These are phyloP conservation scores for Orientallactaga sibirica DNA, from an alignment of 2,797 vertebrate species.

Conservation along the genomic window DNA sequence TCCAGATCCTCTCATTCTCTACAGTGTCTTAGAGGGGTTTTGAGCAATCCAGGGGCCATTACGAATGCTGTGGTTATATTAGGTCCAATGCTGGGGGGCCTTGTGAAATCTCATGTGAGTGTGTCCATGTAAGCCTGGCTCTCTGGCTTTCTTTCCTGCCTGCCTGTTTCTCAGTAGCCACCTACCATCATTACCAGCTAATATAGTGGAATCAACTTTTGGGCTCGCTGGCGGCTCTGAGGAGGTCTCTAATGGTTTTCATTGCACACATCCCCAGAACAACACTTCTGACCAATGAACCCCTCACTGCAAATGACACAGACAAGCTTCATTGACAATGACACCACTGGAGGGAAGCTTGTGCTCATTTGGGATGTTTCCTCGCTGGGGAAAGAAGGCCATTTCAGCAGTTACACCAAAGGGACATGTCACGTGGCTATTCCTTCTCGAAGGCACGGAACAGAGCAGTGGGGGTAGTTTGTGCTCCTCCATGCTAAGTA, in stretches of 20 bases:
- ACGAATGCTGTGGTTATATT: neutral
- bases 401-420: slow-evolving; percentile 68
- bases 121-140: neutral
- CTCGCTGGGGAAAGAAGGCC: slow-evolving; percentile 77
- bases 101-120: neutral
- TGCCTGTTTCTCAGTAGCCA: slow-evolving; percentile 62
- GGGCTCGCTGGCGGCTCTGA: slow-evolving; percentile 77
- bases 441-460: slow-evolving; percentile 61
- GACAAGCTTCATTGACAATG: slow-evolving; percentile 81
- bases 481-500: neutral
- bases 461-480: slow-evolving; percentile 35
- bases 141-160: neutral
- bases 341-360: slow-evolving; percentile 78
- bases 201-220: slow-evolving; percentile 78
- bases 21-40: slow-evolving; percentile 44
- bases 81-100: neutral
- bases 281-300: slow-evolving; percentile 84
- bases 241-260: slow-evolving; percentile 77
- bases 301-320: slow-evolving; percentile 79
- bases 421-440: slow-evolving; percentile 57
- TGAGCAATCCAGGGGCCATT: slow-evolving; percentile 60
- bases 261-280: slow-evolving; percentile 72
- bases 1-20: slow-evolving; percentile 33
- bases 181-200: slow-evolving; percentile 70
- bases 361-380: slow-evolving; percentile 76